Evolutionary conservation across 2,113 vertebrate genomes (phyloP), one percentile per base, ranked within the genome.

Genomic region (Sinocyclocheilus grahami): DNA sequence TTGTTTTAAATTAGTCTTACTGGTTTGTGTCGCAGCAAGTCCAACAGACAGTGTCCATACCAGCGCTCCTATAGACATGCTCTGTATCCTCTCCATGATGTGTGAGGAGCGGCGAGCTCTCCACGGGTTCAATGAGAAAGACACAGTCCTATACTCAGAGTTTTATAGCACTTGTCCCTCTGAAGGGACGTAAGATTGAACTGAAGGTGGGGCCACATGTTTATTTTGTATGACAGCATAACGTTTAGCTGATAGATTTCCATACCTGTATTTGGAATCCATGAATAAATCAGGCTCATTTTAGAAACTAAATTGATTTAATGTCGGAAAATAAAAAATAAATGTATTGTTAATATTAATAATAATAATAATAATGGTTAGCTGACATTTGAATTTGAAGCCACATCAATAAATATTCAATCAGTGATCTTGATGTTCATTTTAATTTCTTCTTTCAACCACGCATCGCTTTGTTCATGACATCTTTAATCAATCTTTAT

Each of bases 91-190:
- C 62, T 84, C 90, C 91, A 91, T 92, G 87, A 18, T 85, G 86
- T 39, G 48, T 63, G 86, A 33, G 63, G 71, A 79, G 65, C 60
- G 46, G 14, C 42, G 65, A 53, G 11, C 24, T 74, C 76, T 69
- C 76, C 86, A 82, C 87, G 42, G 79, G 76, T 77, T 51, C 24
- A 78, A n/a, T 90, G 39, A 86, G 83, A 84, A 51, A 75, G n/a
- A 39, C 4, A 12, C 3, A 22, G 9, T 30, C 7, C 27, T 51
- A 7, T 67, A 6, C 11, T 69, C 67, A n/a, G 27, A 37, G 67
- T 30, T 90, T 90, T 91, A 91, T 91, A 89, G 80, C 63, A 53
- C 62, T 37, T 22, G 51, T 78, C 76, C 58, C 78, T 78, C 1
- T 86, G 78, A 78, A 87, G 78, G 81, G 63, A 84, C 80, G 39